Evolutionary conservation across 1,140 invertebrate species (phyloP), one percentile per base, ranked within the genome.

Genomic region (Brachionus paranguensis): DNA sequence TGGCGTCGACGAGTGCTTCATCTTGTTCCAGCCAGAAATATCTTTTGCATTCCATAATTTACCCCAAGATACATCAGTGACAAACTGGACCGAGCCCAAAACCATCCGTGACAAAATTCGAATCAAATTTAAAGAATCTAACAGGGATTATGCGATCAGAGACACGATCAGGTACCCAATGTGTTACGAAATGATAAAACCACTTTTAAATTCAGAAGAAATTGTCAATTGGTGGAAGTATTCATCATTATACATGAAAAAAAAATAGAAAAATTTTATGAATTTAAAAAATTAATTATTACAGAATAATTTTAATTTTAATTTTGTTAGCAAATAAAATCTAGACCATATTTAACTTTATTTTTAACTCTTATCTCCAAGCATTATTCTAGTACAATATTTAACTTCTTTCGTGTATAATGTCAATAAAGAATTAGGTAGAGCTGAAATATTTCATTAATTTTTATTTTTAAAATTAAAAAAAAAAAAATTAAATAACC

Each of bases 31-130:
- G 84, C 88, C 88, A 2, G 88, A 89, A 84, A 37, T 89, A 7
- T 88, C 88, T n/a, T 89, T 89, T 83, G 87, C 88, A 20, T 79
- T 86, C 45, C 87, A 88, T 55, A 86, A 89, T 81, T 83, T 89
- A 11, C 87, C 88, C 7, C 50, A 84, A 14, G 87, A 88, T 81
- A 88, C 87, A 2, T 78, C 86, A 1, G 45, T 84, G 14, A 89
- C 88, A 27, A 87, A 88, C 72, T 89, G 87, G 87, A 84, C 85
- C 4, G 37, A 86, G 8, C 88, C 88, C 2, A 55, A 41, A 8
- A 88, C 86, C 8, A 86, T 87, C 5, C 65, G 88, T 17, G 88
- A 89, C 84, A 85, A 85, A 65, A 89, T 88, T 29, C 74, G 88
- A 20, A 53, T 86, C 12, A 87, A 86, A 2, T 89, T 88, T 79